Conservation (phyloP, 2,113 vertebrate genomes). For the Triplophysa rosa region DNA sequence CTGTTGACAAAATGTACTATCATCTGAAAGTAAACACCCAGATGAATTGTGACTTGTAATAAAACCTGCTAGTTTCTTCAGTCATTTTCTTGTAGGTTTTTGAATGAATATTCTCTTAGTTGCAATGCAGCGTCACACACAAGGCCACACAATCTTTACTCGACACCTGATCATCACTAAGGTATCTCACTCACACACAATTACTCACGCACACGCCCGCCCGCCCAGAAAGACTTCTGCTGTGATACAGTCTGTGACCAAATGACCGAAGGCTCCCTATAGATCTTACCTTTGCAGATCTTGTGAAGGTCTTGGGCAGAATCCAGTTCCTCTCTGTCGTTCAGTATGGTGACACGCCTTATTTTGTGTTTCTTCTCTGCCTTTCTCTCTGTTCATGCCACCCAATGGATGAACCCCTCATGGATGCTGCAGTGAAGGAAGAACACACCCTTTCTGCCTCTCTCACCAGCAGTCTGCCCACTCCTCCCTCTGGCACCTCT, state of each 20-base stretch:
- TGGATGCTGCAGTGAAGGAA: constrained; percentile 59
- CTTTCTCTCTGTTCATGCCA: constrained; percentile 17
- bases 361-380: not conserved
- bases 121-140: not conserved
- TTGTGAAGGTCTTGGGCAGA: not conserved
- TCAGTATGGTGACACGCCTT: not conserved
- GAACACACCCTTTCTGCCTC: constrained; percentile 44
- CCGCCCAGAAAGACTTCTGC: not conserved
- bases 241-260: not conserved
- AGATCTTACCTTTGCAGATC: constrained; percentile 48
- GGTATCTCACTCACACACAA: constrained; percentile 8
- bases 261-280: not conserved
- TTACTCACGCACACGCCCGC: not conserved
- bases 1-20: too few relatives aligned
- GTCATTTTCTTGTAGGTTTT: not conserved
- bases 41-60: too few relatives aligned
- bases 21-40: not conserved
- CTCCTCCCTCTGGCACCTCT: constrained; percentile 9
- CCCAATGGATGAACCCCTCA: constrained; percentile 35
- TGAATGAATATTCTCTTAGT: not conserved
- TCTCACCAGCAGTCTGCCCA: not conserved
- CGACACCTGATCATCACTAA: constrained; percentile 5
- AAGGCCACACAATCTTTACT: not conserved
- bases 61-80: not conserved
- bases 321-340: constrained; percentile 26